phyloP scores from a whole-genome alignment of 2,113 vertebrate species.

The Tenebrosternarchus preto region DNA sequence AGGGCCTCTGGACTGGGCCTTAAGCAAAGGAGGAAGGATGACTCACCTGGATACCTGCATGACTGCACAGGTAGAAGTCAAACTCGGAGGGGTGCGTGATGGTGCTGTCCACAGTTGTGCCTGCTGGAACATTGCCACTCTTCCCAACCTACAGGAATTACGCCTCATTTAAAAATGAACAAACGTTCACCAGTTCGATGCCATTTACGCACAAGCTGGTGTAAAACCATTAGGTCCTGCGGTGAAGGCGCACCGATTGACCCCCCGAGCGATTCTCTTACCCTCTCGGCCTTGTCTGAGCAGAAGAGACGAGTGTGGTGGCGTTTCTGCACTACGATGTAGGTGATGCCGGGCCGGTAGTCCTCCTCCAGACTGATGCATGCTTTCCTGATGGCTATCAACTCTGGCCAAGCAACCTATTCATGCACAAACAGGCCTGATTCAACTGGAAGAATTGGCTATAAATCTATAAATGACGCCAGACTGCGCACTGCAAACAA shows the following conservation, averaged over 20 bases:
- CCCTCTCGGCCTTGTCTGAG: conserved; percentile 96
- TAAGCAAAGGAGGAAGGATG: background rate
- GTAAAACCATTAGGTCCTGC: background rate
- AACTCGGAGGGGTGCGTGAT: conserved; percentile 99
- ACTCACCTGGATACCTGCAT: conserved; percentile 96
- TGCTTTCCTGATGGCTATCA: conserved; percentile 97
- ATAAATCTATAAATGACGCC: background rate
- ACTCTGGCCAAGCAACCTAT: conserved; percentile 97
- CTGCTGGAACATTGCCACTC: conserved; percentile 98
- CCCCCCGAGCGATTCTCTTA: conserved; percentile 63
- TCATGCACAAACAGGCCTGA: background rate
- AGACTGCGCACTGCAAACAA: background rate
- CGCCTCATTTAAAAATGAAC: background rate
- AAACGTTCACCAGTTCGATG: background rate
- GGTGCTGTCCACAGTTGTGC: conserved; percentile 97
- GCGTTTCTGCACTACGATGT: conserved; percentile 98
- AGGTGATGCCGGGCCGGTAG: conserved; percentile 96
- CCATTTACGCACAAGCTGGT: background rate
- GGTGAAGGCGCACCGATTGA: no score
- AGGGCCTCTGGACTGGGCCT: background rate
- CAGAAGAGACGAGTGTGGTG: conserved; percentile 98
- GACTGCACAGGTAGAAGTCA: conserved; percentile 99
- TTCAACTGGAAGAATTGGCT: no score
- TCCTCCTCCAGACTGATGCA: conserved; percentile 99
- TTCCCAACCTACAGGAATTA: conserved; percentile 85